Evolutionary conservation across 30 jellyfish, hydroid and myxozoan species (phyloP), one percentile per base, ranked within the genome.

Genomic region (Clytia hemisphaerica): DNA sequence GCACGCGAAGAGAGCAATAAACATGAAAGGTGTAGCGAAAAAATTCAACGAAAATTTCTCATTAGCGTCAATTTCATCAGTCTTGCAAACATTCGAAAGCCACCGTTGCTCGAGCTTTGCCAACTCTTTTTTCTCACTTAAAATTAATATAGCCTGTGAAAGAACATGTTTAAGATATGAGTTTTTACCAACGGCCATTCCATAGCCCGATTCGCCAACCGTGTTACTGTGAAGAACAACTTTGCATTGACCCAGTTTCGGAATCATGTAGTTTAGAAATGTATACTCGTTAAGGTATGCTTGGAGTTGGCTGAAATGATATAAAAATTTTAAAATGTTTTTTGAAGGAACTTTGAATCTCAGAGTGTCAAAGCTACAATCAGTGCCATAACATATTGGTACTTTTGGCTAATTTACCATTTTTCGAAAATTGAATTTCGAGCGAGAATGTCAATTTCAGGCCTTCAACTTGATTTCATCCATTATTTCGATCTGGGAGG

Each of bases 211-310:
- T 80, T 79, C 93, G 1, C 92, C 94, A 18, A 70, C 65, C 14
- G 97, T 83, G 28, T 75, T 69, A 22, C 83, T 87, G 21, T 75
- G 71, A 33, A 88, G 45, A 26, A 74, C 36, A 36, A 88, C 25
- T 26, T 47, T 42, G 46, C 97, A 88, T 28, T 67, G 62, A 1
- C 89, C 45, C 19, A 81, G 83, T n/a, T 80, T 58, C 57, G 93
- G 64, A 12, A 88, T 51, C 72, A 55, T 71, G 80, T 74, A 75
- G 2, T 50, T 75, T 57, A 88, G 62, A 46, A 88, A 88, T 64
- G 97, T 93, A 57, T 79, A 88, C 37, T 88, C 97, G 77, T 88
- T 87, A 37, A 88, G 74, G 80, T 81, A 88, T 25, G 94, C 97
- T 36, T 88, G 88, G n/a, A 88, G 81, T 38, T 88, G 83, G 24